Base-by-base conservation (phyloP, 1,140 invertebrate genomes). In the Latrodectus geometricus region DNA sequence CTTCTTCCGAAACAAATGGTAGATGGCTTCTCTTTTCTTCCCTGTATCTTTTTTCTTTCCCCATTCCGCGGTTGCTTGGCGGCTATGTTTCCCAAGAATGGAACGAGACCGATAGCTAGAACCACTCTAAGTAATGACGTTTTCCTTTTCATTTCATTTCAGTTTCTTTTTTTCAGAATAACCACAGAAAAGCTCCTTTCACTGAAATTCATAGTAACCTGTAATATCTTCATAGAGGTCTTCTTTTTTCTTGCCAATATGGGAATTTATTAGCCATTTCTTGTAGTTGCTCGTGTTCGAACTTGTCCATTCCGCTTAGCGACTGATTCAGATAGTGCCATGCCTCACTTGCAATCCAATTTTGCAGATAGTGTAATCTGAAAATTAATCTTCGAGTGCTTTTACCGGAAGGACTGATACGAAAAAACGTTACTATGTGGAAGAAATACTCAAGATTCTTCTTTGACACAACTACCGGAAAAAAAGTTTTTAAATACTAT, bases 51-150 rank as follows among this genome's bases (percentile, higher is more conserved):
- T 69, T 21, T 69, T n/a, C 20, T 20, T n/a, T 5, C 35, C 35
- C 35, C 35, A 35, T 35, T 35, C 35, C 35, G 35, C n/a, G 68
- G 21, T 14, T 69, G n/a, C 20, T 69, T 69, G n/a, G 68, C 20
- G 14, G 70, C 35, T 65, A 48, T 20, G 49, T 83, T 83, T 52
- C 17, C 50, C 15, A 56, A 48, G 35, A n/a, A 20, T 54, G 54
- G 80, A 83, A 83, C 74, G 73, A 83, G 80, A 83, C 70, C 50
- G 52, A 83, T 83, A 74, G 70, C 80, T 65, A 66, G 74, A 83
- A 83, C 70, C 80, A 83, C 80, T 83, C 80, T 83, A 83, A 83
- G 80, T 74, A 61, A 61, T 61, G 54, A 61, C 54, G 54, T 14
- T 61, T 61, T 61, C 35, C 35, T 35, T 35, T 35, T 35, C 35